Percentiles rank a stretch among this genome's conserved stretches.
These are phyloP conservation scores for Phaedon cochleariae DNA, from an alignment of 2,888 invertebrate genomes.

Conservation along the genomic window DNA sequence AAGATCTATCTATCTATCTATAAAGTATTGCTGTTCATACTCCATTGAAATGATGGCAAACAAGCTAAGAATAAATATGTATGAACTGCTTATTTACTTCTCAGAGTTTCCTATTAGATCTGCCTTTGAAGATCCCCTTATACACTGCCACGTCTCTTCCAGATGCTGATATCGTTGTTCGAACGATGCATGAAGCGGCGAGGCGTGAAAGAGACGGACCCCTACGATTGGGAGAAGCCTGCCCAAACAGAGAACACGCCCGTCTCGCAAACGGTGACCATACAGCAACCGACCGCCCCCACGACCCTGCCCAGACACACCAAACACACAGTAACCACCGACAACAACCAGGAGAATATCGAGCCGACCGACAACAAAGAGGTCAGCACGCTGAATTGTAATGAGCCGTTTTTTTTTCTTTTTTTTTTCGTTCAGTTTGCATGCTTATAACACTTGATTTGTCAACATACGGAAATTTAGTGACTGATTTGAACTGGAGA, in stretches of 20 bases:
- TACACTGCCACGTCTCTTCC: conserved; percentile 27
- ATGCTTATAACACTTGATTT: not conserved
- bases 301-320: conserved; percentile 57
- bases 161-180: conserved; percentile 85
- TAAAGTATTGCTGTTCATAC: too few relatives aligned
- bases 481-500: too few relatives aligned
- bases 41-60: too few relatives aligned
- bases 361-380: conserved; percentile 73
- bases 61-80: too few relatives aligned
- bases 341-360: conserved; percentile 75
- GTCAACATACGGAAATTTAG: too few relatives aligned
- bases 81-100: too few relatives aligned
- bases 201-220: conserved; percentile 89
- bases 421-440: conserved; percentile 3
- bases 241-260: conserved; percentile 54
- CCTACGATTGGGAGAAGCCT: conserved; percentile 94
- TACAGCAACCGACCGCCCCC: conserved; percentile 50
- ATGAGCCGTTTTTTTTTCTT: conserved; percentile 28
- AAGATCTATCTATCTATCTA: too few relatives aligned
- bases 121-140: not conserved
- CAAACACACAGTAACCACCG: conserved; percentile 63
- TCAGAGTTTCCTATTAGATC: too few relatives aligned
- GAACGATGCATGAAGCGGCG: conserved; percentile 94
- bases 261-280: conserved; percentile 48
- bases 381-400: conserved; percentile 51